Conservation (phyloP, 2,888 invertebrate species). For the Tenthredo mesomela region DNA sequence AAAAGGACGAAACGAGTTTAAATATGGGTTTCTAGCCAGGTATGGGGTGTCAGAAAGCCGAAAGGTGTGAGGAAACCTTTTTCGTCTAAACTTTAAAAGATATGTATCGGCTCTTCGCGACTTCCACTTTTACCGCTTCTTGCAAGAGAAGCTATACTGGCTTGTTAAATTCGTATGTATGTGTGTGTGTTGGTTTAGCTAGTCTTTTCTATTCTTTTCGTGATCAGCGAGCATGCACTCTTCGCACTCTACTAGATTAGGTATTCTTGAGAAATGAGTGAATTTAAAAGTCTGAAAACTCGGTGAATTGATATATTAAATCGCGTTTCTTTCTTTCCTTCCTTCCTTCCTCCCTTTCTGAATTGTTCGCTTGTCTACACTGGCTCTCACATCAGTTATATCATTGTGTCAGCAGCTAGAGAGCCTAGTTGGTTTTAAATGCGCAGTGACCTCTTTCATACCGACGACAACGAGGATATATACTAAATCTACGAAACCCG, state of each 20-base stretch:
- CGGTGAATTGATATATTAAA: too few species aligned
- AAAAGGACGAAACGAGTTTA: too few species aligned
- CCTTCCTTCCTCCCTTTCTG: too few species aligned
- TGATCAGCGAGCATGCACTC: neutral
- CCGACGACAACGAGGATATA: neutral
- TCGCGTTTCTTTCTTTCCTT: too few species aligned
- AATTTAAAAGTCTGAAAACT: too few species aligned
- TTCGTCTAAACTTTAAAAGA: neutral
- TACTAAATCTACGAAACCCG: slow-evolving; percentile 28
- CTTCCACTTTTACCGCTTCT: neutral
- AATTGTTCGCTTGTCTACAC: too few species aligned
- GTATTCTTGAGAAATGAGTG: too few species aligned
- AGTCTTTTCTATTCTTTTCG: neutral
- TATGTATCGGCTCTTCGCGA: neutral
- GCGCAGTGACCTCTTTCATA: neutral
- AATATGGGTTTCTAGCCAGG: too few species aligned
- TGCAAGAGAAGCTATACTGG: neutral
- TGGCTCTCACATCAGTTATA: neutral
- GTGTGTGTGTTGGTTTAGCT: neutral
- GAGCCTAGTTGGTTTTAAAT: neutral
- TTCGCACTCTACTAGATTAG: too few species aligned
- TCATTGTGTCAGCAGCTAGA: slow-evolving; percentile 9
- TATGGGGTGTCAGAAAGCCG: neutral
- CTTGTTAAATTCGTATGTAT: neutral
- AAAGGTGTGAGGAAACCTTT: neutral